Evolutionary conservation across 1,140 invertebrate genomes (phyloP).

Genomic region (Lutraria rhynchaena): DNA sequence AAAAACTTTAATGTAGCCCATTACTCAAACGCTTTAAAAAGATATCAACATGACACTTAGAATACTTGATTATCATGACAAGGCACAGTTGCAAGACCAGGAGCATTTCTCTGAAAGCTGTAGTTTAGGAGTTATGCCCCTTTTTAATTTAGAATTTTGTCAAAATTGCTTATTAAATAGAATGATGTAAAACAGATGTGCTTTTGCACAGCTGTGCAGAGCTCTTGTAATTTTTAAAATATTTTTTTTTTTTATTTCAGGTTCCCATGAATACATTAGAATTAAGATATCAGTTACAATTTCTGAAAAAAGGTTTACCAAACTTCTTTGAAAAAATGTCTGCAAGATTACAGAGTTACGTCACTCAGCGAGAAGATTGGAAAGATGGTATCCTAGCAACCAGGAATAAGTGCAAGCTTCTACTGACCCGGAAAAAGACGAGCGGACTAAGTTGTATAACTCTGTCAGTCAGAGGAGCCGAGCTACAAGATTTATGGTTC

Average conservation of each 20-base stretch:
- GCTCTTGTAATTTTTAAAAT: too few relatives aligned
- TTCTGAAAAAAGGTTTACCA: conserved; percentile 72
- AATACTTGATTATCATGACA: too few relatives aligned
- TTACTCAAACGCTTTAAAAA: too few relatives aligned
- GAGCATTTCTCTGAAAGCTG: too few relatives aligned
- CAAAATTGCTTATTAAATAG: too few relatives aligned
- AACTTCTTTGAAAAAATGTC: conserved; percentile 79
- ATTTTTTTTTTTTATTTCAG: not conserved
- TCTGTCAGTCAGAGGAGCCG: conserved; percentile 71
- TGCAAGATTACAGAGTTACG: conserved; percentile 72
- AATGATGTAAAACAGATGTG: too few relatives aligned
- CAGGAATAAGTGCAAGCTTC: conserved; percentile 67
- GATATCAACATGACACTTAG: too few relatives aligned
- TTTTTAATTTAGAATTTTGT: too few relatives aligned
- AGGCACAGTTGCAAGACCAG: too few relatives aligned
- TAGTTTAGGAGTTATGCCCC: too few relatives aligned
- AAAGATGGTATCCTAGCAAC: conserved; percentile 74
- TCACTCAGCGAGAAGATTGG: conserved; percentile 74
- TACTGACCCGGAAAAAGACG: conserved; percentile 65
- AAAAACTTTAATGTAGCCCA: too few relatives aligned
- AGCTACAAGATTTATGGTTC: conserved; percentile 77
- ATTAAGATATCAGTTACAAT: conserved; percentile 69
- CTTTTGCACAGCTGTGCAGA: too few relatives aligned
- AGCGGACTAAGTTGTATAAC: conserved; percentile 57
- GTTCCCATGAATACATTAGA: conserved; percentile 71